phyloP scores from a whole-genome alignment of 2,797 vertebrate species.

The Liasis olivaceus region DNA sequence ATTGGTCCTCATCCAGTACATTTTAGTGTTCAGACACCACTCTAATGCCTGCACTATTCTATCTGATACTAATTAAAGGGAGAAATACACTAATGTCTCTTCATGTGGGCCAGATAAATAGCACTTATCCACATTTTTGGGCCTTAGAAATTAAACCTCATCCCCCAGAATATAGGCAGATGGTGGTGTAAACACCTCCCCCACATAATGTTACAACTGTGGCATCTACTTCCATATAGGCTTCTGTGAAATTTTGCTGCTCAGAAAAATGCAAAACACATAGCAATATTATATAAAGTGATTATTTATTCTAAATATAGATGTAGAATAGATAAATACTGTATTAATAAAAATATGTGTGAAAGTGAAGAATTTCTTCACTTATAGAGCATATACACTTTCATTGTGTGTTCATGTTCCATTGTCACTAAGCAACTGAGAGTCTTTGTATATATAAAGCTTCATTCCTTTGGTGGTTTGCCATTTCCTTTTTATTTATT shows the following conservation, averaged over 20 bases:
- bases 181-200: too few species aligned
- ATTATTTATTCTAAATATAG: neutral
- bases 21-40: too few species aligned
- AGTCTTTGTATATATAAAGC: neutral
- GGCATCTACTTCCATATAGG: too few species aligned
- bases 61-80: too few species aligned
- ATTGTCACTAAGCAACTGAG: constrained; percentile 48
- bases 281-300: neutral
- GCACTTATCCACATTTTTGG: too few species aligned
- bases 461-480: constrained; percentile 2
- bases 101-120: too few species aligned
- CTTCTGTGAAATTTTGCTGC: neutral
- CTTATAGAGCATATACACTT: constrained; percentile 1
- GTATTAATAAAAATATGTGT: constrained; percentile 20
- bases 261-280: neutral
- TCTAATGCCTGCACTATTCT: too few species aligned
- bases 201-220: too few species aligned
- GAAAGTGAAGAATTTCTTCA: constrained; percentile 6
- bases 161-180: too few species aligned
- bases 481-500: neutral
- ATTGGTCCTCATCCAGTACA: too few species aligned
- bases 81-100: too few species aligned
- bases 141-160: too few species aligned
- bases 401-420: constrained; percentile 43
- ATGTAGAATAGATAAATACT: neutral